Percentiles rank a stretch among this genome's conserved stretches.
Conservation (phyloP, 2,113 vertebrate species). For the Heliornis fulica region DNA sequence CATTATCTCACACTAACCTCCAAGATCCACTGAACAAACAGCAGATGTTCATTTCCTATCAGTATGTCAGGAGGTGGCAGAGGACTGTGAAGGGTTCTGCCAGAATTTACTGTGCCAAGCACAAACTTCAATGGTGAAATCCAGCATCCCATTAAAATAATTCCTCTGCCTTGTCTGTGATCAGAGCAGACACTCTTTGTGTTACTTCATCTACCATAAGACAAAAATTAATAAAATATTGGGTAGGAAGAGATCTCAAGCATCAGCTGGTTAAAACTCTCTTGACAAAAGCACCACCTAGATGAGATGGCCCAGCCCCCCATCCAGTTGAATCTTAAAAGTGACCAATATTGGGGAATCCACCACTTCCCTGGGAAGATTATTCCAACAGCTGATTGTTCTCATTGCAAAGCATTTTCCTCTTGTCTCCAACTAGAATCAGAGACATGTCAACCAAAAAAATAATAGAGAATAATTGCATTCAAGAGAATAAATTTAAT, state of each 20-base stretch:
- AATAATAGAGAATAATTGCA: neutral
- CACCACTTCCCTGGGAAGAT: no score
- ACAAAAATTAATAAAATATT: neutral
- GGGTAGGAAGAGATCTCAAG: no score
- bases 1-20: neutral
- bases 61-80: neutral
- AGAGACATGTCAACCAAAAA: neutral
- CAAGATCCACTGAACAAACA: neutral
- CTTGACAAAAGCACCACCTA: no score
- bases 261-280: no score
- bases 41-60: neutral
- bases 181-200: neutral
- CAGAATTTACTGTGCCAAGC: neutral
- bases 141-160: neutral
- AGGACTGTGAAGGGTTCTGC: neutral
- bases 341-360: no score
- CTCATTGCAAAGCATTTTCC: no score
- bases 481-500: neutral
- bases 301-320: no score
- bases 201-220: neutral
- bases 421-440: no score
- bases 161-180: neutral
- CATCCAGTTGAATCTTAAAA: no score
- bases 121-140: neutral
- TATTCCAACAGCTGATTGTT: no score